Base-by-base conservation (phyloP, 1,140 invertebrate genomes). In the Bombus confusus region DNA sequence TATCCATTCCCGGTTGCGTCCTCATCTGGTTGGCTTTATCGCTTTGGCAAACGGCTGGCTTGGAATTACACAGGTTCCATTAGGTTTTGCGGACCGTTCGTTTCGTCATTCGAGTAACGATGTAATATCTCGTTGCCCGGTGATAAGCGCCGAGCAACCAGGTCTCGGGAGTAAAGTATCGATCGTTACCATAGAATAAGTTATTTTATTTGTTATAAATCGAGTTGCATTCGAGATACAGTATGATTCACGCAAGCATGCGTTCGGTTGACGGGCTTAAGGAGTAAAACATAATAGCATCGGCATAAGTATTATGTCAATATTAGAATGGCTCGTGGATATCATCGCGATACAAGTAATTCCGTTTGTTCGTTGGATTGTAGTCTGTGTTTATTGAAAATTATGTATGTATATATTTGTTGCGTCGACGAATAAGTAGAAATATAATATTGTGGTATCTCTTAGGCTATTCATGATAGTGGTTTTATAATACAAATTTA, bases 1-100 rank as follows among this genome's bases (percentile, higher is more conserved):
- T 85, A 87, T 87, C 86, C 86, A 85, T 87, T 85, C 76, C 82
- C 80, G 74, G 81, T 86, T 73, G 85, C 85, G 74, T 86, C 80
- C 81, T 84, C 86, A 87, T 85, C 86, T 81, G 28, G 18, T 66
- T 8, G 37, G 75, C 69, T 84, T 83, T 87, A 84, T 87, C 86
- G 85, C 81, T 47, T 57, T 47, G 59, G 64, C 62, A 71, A 85
- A 80, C 83, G 78, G 59, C 69, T 64, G 37, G 31, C 57, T n/a
- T 59, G 84, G 71, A 85, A 85, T 85, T 85, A 81, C 84, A 80
- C 59, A 41, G 57, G 69, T 74, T 28, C 83, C 78, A 74, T 85
- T 85, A 68, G 69, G 41, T 31, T 41, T 22, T n/a, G 37, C n/a
- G 28, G 22, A 34, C 28, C 47, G 82, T 41, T 41, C 74, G 82